Percentiles rank a stretch among this genome's conserved stretches.
Evolutionary conservation across 2,113 vertebrate species (phyloP).

Genomic region (Catharus fuscescens): DNA sequence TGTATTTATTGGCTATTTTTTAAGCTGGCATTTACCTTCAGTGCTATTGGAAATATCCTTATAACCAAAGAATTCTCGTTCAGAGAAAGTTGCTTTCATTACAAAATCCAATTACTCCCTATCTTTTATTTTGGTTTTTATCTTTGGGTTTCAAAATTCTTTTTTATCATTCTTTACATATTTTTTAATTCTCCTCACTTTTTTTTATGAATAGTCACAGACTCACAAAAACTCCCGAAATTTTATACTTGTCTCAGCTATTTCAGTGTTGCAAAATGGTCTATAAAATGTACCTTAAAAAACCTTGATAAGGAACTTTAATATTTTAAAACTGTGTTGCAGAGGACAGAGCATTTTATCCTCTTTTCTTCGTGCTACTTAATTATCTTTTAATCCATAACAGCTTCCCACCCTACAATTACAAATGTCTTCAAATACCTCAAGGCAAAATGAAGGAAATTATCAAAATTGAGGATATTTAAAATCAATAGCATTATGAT

Average conservation of each 20-base stretch:
- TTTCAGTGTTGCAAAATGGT: neutral
- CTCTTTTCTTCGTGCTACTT: neutral
- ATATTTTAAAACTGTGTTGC: neutral
- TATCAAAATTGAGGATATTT: slow-evolving; percentile 12
- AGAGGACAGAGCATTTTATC: neutral
- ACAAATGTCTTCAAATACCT: neutral
- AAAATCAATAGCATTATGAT: neutral
- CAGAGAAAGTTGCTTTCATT: neutral
- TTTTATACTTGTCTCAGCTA: neutral
- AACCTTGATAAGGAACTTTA: neutral
- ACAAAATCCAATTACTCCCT: neutral
- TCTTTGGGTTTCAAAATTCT: fast-evolving
- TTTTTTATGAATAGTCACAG: neutral
- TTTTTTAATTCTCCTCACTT: neutral
- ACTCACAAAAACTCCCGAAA: neutral
- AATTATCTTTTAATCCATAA: slow-evolving; percentile 17
- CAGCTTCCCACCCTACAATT: neutral
- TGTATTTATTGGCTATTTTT: neutral
- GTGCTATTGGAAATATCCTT: neutral
- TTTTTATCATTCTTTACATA: neutral
- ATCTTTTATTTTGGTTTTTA: neutral
- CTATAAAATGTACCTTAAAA: neutral
- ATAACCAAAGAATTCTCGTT: neutral
- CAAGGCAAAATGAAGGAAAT: neutral
- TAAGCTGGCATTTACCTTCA: neutral